Conservation (phyloP, 2,113 vertebrate genomes). For the Tauraco erythrolophus region DNA sequence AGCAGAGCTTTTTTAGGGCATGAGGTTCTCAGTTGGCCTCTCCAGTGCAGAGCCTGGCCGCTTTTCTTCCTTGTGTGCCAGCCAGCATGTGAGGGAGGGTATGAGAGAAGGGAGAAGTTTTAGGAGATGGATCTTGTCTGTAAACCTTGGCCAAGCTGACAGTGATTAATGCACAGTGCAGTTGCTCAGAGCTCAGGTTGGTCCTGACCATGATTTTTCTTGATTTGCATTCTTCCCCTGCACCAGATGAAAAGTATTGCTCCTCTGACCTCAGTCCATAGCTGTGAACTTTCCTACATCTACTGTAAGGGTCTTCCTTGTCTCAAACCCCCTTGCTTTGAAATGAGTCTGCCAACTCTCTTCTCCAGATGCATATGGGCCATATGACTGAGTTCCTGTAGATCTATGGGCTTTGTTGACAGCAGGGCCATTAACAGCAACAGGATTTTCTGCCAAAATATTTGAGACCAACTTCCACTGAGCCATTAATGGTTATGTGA, state of each 20-base stretch:
- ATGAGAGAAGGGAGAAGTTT: not conserved
- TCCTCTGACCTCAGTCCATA: not conserved
- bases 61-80: not conserved
- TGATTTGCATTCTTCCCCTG: not conserved
- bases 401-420: not conserved
- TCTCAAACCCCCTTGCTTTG: not conserved
- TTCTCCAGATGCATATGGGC: not conserved
- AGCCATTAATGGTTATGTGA: not conserved
- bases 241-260: not conserved
- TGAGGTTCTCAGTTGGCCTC: not conserved
- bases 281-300: not conserved
- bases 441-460: not conserved
- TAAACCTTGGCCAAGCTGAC: not conserved
- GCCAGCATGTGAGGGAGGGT: not conserved
- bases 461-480: not conserved
- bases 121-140: not conserved
- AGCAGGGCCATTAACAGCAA: not conserved
- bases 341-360: not conserved
- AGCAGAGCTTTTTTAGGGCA: not conserved
- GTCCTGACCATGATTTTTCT: not conserved
- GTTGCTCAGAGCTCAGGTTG: not conserved
- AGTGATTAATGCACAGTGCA: not conserved
- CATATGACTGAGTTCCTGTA: not conserved
- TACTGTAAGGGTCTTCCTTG: not conserved
- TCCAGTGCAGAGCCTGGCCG: not conserved